Percentiles rank a stretch among this genome's conserved stretches.
Evolutionary conservation across 2,888 invertebrate species (phyloP).

Genomic region (Theristus sp.): DNA sequence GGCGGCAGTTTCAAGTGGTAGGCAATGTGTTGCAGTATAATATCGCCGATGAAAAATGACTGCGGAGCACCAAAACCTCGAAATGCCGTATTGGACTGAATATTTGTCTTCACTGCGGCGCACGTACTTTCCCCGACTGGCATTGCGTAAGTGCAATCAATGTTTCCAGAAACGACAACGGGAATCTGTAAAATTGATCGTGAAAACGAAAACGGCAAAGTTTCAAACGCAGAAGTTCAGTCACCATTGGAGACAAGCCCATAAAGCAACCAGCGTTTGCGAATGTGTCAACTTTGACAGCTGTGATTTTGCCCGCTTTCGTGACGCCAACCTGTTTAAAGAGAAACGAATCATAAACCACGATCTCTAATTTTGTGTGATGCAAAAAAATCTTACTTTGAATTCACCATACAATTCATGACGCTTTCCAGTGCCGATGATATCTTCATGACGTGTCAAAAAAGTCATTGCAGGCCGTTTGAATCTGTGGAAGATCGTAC

Average conservation of each 20-base stretch:
- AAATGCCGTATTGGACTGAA: constrained; percentile 65
- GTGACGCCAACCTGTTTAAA: constrained; percentile 27
- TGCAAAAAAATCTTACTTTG: too few relatives aligned
- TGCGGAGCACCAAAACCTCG: constrained; percentile 77
- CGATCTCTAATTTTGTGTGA: too few relatives aligned
- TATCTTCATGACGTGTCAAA: constrained; percentile 79
- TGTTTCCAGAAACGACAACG: background rate
- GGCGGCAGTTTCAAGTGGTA: constrained; percentile 46
- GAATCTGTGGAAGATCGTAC: too few relatives aligned
- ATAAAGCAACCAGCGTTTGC: background rate
- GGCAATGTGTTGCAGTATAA: constrained; percentile 55
- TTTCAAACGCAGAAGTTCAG: background rate
- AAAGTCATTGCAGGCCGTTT: constrained; percentile 57
- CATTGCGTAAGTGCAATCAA: constrained; percentile 55
- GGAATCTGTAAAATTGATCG: background rate
- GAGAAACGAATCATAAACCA: background rate
- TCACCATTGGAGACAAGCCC: background rate
- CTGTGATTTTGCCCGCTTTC: constrained; percentile 53
- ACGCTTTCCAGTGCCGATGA: constrained; percentile 63
- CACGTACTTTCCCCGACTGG: constrained; percentile 20
- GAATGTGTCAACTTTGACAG: constrained; percentile 31
- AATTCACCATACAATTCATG: constrained; percentile 70
- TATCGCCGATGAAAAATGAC: constrained; percentile 63
- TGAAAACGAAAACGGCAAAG: background rate
- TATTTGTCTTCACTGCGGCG: constrained; percentile 55